phyloP scores from a whole-genome alignment of 1,140 invertebrate species.

The Drosophila suzukii region DNA sequence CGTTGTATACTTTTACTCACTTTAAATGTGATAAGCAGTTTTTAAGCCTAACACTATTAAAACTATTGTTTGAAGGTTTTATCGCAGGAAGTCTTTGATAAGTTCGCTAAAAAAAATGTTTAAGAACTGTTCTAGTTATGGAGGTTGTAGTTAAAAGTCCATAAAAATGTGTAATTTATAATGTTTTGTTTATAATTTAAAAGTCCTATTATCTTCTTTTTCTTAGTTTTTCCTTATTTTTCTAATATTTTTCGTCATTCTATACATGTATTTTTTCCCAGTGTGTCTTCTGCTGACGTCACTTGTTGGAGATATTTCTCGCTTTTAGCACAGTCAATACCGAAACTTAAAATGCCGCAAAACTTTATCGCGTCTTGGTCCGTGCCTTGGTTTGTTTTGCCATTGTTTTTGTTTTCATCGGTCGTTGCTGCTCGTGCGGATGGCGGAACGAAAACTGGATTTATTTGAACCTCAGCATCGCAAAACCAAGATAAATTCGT shows the following conservation, averaged over 20 bases:
- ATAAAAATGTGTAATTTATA: no score
- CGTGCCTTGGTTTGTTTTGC: background rate
- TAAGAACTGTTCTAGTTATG: background rate
- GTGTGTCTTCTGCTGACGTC: background rate
- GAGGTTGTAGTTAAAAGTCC: no score
- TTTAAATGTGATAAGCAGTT: no score
- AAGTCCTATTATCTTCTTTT: background rate
- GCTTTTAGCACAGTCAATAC: slow-evolving; percentile 21
- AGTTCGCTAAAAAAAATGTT: background rate
- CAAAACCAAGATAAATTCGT: background rate
- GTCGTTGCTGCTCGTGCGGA: slow-evolving; percentile 3
- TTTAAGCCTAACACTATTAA: no score
- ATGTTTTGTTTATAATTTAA: background rate
- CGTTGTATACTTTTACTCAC: background rate
- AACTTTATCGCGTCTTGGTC: slow-evolving; percentile 13
- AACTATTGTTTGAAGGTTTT: background rate
- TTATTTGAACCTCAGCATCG: background rate
- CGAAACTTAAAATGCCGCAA: slow-evolving; percentile 13
- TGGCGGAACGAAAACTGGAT: slow-evolving; percentile 17
- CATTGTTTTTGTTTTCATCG: slow-evolving; percentile 11
- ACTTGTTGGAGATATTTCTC: background rate
- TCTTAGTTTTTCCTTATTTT: background rate
- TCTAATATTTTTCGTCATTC: background rate
- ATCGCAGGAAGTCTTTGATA: background rate
- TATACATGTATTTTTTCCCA: background rate